Conservation (phyloP, 2,797 vertebrate genomes). For the Coluber constrictor region DNA sequence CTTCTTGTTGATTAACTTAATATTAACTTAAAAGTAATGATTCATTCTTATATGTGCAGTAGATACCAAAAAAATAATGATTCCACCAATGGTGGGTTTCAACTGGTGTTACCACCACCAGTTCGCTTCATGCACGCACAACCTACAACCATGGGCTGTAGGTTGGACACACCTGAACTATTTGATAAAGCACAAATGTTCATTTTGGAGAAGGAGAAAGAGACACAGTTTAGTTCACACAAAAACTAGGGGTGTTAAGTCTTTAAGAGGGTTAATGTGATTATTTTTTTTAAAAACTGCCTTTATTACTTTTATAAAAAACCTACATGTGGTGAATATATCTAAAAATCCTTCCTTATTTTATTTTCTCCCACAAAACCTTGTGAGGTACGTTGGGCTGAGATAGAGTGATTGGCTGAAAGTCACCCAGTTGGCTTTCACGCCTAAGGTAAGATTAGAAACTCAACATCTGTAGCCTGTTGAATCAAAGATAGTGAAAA, state of each 20-base stretch:
- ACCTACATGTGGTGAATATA: background rate
- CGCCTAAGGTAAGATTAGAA: background rate
- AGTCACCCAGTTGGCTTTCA: background rate
- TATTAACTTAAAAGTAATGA: slow-evolving; percentile 26
- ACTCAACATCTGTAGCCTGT: background rate
- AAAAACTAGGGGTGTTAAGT: background rate
- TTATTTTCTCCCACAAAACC: background rate
- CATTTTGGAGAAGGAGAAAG: background rate
- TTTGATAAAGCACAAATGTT: background rate
- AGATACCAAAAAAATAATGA: slow-evolving; percentile 32
- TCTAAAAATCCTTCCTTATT: background rate
- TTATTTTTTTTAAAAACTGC: background rate
- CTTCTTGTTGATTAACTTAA: slow-evolving; percentile 40
- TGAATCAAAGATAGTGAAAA: background rate
- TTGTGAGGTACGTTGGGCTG: background rate
- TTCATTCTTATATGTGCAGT: background rate
- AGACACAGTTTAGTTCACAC: background rate
- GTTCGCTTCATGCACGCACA: too few relatives aligned
- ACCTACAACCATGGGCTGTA: too few relatives aligned
- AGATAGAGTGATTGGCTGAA: background rate
- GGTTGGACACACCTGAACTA: background rate
- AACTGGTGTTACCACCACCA: too few relatives aligned
- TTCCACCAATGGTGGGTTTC: background rate
- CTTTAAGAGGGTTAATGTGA: background rate
- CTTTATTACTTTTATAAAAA: background rate